phyloP scores from a whole-genome alignment of 1,140 invertebrate species.

The Lepidurus apus region DNA sequence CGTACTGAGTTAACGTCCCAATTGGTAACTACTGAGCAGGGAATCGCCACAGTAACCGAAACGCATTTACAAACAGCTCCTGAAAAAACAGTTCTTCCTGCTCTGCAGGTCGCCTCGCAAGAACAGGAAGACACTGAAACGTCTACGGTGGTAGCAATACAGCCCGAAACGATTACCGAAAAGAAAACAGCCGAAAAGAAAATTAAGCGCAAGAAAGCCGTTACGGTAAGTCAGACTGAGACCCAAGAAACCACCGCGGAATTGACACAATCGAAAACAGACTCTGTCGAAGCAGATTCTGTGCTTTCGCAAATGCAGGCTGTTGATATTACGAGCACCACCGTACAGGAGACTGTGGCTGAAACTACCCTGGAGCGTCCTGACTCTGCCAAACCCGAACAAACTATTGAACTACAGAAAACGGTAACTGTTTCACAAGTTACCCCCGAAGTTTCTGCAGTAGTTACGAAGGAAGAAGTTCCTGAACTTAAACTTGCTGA shows the following conservation, averaged over 20 bases:
- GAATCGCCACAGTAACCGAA: constrained; percentile 33
- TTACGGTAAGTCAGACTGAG: constrained; percentile 45
- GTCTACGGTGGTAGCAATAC: background rate
- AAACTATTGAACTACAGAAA: background rate
- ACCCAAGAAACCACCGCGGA: constrained; percentile 4
- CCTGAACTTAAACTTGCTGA: background rate
- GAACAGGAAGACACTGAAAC: constrained; percentile 37
- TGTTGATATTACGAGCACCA: background rate
- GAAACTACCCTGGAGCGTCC: constrained; percentile 28
- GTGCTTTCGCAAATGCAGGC: constrained; percentile 24
- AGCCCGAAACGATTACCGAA: constrained; percentile 36
- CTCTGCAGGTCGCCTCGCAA: constrained; percentile 30
- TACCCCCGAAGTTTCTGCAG: background rate
- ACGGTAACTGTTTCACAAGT: background rate
- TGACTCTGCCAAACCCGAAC: background rate
- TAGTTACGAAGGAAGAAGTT: constrained; percentile 4
- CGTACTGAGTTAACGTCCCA: constrained; percentile 23
- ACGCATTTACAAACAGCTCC: background rate
- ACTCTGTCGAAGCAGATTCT: constrained; percentile 28
- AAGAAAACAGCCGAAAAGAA: constrained; percentile 43
- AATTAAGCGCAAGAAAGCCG: constrained; percentile 44
- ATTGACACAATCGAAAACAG: constrained; percentile 28
- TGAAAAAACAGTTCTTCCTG: background rate
- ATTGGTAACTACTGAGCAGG: constrained; percentile 24
- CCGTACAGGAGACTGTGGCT: background rate